Conservation (phyloP, 2,888 invertebrate genomes). For the Isoperla grammatica region DNA sequence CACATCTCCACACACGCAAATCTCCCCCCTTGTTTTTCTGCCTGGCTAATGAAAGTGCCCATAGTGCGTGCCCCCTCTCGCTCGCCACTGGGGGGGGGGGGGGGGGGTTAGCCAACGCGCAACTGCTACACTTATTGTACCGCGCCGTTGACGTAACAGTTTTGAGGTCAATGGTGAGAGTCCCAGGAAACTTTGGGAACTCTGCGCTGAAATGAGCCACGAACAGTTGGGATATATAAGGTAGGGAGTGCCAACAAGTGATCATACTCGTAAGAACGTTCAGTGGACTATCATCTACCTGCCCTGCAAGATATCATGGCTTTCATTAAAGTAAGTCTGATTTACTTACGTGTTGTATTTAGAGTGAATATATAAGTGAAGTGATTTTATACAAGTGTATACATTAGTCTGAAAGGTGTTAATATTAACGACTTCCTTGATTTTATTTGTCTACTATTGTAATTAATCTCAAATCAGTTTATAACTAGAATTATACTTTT, state of each 20-base stretch:
- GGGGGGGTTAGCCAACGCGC: background rate
- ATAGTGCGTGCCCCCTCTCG: background rate
- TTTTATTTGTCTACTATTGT: too few relatives aligned
- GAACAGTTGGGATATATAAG: constrained; percentile 10
- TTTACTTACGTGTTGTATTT: too few relatives aligned
- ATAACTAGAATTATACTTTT: too few relatives aligned
- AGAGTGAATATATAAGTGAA: too few relatives aligned
- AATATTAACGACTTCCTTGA: too few relatives aligned
- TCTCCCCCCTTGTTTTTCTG: background rate
- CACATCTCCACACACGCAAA: background rate
- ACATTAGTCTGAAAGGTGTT: too few relatives aligned
- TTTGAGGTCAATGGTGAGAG: constrained; percentile 18
- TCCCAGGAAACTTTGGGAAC: constrained; percentile 1
- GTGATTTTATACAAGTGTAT: too few relatives aligned
- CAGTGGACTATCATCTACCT: constrained; percentile 1
- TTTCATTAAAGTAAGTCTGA: constrained; percentile 14
- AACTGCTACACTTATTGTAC: constrained; percentile 4
- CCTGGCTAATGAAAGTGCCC: background rate
- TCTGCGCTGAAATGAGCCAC: background rate
- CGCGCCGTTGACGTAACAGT: constrained; percentile 3
- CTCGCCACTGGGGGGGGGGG: background rate
- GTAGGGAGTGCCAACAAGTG: background rate
- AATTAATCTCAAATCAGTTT: too few relatives aligned
- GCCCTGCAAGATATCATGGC: constrained; percentile 1
- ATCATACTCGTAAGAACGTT: background rate